Conservation (phyloP, 2,113 vertebrate genomes). For the Odontophorus gujanensis region DNA sequence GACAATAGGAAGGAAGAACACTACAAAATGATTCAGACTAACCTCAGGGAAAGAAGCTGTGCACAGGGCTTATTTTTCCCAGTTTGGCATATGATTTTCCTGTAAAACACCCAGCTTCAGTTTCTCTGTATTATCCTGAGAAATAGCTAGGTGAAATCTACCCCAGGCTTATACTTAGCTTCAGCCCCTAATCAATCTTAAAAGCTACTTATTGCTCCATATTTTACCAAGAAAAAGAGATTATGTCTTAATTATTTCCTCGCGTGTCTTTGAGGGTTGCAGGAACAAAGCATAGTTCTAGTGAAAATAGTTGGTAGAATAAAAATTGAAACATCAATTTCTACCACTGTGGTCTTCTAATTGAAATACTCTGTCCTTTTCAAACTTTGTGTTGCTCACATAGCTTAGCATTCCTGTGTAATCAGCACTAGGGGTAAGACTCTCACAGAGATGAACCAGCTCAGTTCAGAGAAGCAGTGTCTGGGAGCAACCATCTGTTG, state of each 20-base stretch:
- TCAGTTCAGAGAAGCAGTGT: neutral
- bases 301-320: neutral
- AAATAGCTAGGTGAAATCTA: neutral
- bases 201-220: slow-evolving; percentile 28
- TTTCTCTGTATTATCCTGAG: neutral
- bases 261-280: neutral
- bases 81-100: neutral
- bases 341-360: neutral
- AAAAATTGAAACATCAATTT: slow-evolving; percentile 27
- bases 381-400: neutral
- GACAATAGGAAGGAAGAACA: neutral
- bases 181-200: slow-evolving; percentile 11
- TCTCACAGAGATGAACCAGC: neutral
- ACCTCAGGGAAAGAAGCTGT: neutral
- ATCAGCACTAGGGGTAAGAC: neutral
- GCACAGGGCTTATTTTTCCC: neutral
- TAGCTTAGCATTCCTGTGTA: neutral
- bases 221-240: slow-evolving; percentile 38
- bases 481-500: neutral
- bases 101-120: neutral
- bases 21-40: neutral
- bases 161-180: neutral
- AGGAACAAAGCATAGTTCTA: neutral
- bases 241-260: slow-evolving; percentile 48
- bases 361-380: neutral